phyloP scores from a whole-genome alignment of 2,888 invertebrate genomes.

The Oscheius onirici region DNA sequence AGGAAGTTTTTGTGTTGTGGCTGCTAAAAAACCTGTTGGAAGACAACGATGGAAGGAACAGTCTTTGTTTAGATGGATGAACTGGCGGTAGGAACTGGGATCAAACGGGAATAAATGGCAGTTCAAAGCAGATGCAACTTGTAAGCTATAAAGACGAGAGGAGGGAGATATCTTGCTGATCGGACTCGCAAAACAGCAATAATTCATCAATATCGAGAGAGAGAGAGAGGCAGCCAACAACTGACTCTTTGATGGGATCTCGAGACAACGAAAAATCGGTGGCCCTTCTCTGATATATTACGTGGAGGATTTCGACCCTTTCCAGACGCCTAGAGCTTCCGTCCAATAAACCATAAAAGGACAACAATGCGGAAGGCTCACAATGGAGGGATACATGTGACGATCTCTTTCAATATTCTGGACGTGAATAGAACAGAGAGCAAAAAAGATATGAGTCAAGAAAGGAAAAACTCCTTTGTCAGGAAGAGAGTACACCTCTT shows the following conservation, averaged over 20 bases:
- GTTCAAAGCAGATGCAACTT: too few relatives aligned
- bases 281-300: slow-evolving; percentile 2
- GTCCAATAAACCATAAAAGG: neutral
- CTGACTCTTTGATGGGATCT: slow-evolving; percentile 4
- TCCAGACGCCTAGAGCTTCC: slow-evolving; percentile 1
- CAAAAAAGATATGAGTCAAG: too few relatives aligned
- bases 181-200: slow-evolving; percentile 26
- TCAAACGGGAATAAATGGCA: neutral
- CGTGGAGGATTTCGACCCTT: neutral
- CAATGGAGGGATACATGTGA: too few relatives aligned
- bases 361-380: too few relatives aligned
- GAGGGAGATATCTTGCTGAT: neutral
- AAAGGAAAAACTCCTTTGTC: too few relatives aligned
- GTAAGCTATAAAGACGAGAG: too few relatives aligned
- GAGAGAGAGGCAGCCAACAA: slow-evolving; percentile 4
- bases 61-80: neutral
- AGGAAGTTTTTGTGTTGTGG: too few relatives aligned
- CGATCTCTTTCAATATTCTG: too few relatives aligned
- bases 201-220: slow-evolving; percentile 25
- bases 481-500: too few relatives aligned
- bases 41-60: neutral
- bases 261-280: slow-evolving; percentile 12
- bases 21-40: neutral
- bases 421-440: too few relatives aligned
- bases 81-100: neutral